Evolutionary conservation across 2,113 vertebrate genomes (phyloP).

Genomic region (Pandion haliaetus): DNA sequence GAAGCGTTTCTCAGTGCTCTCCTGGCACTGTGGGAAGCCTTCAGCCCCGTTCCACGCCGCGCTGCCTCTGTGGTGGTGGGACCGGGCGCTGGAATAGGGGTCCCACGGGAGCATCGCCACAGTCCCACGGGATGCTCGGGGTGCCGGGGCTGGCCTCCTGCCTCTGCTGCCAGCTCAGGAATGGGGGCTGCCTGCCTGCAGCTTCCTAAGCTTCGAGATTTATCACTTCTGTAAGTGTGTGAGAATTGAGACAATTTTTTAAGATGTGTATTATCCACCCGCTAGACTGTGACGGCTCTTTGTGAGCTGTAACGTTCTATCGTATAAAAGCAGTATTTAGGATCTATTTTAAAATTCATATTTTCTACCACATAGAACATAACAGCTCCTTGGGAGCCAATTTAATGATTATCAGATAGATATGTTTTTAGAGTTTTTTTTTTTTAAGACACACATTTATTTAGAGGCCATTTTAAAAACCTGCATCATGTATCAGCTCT

Average conservation of each 20-base stretch:
- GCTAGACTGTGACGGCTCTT: constrained; percentile 19
- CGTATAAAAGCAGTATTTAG: constrained; percentile 19
- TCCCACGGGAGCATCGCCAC: rapidly evolving
- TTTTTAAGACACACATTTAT: background rate
- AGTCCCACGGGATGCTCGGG: rapidly evolving
- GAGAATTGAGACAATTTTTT: background rate
- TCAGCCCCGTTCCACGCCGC: rapidly evolving
- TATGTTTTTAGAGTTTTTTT: background rate
- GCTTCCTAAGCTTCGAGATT: background rate
- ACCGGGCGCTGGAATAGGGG: background rate
- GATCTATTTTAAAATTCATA: constrained; percentile 35
- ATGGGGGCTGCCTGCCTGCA: background rate
- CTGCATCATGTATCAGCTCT: background rate
- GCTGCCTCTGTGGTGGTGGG: background rate
- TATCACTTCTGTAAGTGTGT: background rate
- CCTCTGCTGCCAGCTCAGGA: rapidly evolving
- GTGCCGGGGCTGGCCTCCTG: background rate
- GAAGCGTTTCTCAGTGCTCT: background rate
- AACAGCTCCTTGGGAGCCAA: constrained; percentile 43
- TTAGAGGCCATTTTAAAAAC: background rate
- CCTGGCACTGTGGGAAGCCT: rapidly evolving
- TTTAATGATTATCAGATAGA: background rate
- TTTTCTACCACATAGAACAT: constrained; percentile 51
- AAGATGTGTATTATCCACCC: background rate
- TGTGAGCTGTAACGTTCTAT: background rate